A percentile compares a stretch with the other conserved stretches of the same genome.
Evolutionary conservation across 2,888 invertebrate genomes (phyloP).

Genomic region (Leptura quadrifasciata): DNA sequence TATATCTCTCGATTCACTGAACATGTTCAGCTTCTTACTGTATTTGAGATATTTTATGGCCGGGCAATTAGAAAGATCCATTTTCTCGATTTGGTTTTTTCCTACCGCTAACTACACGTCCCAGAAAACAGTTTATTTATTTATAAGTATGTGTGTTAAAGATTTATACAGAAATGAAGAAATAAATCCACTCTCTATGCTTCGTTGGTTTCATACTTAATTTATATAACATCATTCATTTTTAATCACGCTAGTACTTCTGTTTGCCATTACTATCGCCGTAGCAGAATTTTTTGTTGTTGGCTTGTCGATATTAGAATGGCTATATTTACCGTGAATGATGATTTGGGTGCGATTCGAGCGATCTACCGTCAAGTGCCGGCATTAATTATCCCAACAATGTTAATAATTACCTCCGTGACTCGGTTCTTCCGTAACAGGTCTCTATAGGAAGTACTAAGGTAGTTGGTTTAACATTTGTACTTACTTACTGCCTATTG

Average conservation of each 20-base stretch:
- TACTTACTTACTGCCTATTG: slow-evolving; percentile 61
- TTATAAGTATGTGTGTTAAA: slow-evolving; percentile 19
- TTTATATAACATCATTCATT: slow-evolving; percentile 14
- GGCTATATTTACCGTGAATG: slow-evolving; percentile 1
- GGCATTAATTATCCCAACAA: slow-evolving; percentile 42
- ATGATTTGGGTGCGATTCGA: background rate
- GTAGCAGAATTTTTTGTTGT: background rate
- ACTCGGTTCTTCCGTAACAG: slow-evolving; percentile 22
- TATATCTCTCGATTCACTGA: slow-evolving; percentile 23
- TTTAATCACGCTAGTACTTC: slow-evolving; percentile 16
- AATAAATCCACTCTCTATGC: slow-evolving; percentile 21
- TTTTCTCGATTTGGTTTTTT: slow-evolving; percentile 22
- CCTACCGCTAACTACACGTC: slow-evolving; percentile 8
- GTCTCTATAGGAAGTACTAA: slow-evolving; percentile 40
- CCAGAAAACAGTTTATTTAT: slow-evolving; percentile 26
- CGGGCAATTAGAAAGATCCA: slow-evolving; percentile 34
- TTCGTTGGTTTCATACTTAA: slow-evolving; percentile 10
- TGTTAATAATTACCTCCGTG: slow-evolving; percentile 42
- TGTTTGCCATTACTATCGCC: slow-evolving; percentile 1
- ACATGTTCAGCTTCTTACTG: slow-evolving; percentile 24
- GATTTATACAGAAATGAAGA: slow-evolving; percentile 30
- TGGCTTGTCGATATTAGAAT: background rate
- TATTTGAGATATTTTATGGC: slow-evolving; percentile 25
- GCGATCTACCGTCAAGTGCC: slow-evolving; percentile 1
- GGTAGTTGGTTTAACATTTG: slow-evolving; percentile 55